Evolutionary conservation across 2,888 invertebrate species (phyloP).

Genomic region (Drosophila testacea): DNA sequence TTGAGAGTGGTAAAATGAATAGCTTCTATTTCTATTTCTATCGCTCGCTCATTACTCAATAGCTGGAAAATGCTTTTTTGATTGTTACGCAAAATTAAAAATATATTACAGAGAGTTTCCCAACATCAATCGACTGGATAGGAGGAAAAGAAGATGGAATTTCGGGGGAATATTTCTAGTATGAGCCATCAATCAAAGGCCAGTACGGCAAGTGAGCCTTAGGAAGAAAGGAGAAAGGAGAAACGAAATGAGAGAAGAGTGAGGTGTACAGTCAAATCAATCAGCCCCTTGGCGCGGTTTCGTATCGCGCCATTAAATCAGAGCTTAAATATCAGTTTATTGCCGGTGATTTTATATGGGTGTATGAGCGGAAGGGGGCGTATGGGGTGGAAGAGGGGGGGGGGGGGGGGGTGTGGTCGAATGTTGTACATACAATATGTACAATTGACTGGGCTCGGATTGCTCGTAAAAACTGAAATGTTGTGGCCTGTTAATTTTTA

Average conservation of each 20-base stretch:
- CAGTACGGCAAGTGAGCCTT: slow-evolving; percentile 28
- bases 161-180: slow-evolving; percentile 29
- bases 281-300: slow-evolving; percentile 49
- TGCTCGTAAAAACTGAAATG: slow-evolving; percentile 51
- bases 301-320: slow-evolving; percentile 61
- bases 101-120: slow-evolving; percentile 38
- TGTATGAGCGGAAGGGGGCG: not conserved
- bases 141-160: not conserved
- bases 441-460: slow-evolving; percentile 44
- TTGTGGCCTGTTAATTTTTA: slow-evolving; percentile 44
- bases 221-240: not conserved
- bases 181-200: slow-evolving; percentile 57
- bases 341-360: slow-evolving; percentile 50
- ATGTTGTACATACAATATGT: slow-evolving; percentile 41
- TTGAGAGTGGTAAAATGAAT: slow-evolving; percentile 31
- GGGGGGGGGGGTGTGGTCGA: slow-evolving; percentile 13
- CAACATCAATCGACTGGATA: slow-evolving; percentile 36
- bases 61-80: slow-evolving; percentile 33
- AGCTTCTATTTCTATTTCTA: slow-evolving; percentile 25
- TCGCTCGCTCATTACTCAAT: slow-evolving; percentile 33
- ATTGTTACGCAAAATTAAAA: slow-evolving; percentile 53
- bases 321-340: slow-evolving; percentile 64
- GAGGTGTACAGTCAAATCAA: slow-evolving; percentile 43
- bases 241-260: no score
- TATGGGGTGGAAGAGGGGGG: not conserved